Evolutionary conservation across 2,797 vertebrate genomes (phyloP), one percentile per base, ranked within the genome.

Genomic region (Microctenopoma steveboyesi): DNA sequence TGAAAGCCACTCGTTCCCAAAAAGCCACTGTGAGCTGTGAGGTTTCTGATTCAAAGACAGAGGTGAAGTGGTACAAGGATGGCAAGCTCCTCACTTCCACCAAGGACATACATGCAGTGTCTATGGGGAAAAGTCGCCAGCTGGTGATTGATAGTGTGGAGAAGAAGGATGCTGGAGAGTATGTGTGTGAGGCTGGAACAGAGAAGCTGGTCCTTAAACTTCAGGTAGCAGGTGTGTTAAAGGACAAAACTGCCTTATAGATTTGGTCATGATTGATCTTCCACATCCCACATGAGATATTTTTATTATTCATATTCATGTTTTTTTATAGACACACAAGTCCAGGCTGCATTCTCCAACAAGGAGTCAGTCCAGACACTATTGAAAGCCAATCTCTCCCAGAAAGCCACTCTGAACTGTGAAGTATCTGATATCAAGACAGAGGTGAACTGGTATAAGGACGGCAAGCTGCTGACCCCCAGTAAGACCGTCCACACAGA

Each of bases 1-100:
- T 96, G 2, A 94, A 89, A 46, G 74, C 80, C 1, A 18, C 51
- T 15, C 13, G 81, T 0, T 88, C 89, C 7, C 87, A 94, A 45
- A 94, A 89, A 3, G 82, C 91, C 49, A 83, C 64, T 0, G 71
- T 95, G 51, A 94, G 77, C 74, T 95, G 94, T 33, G 92, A 94
- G 42, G 90, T 96, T 22, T 72, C 90, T 37, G 90, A 95, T 30
- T 14, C 57, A 4, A 93, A 93, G 71, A 91, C 91, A 0, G 90
- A 95, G 25, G 95, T 95, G 57, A 95, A 94, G 37, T 96, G 95
- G 94, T 94, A 82, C 83, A 95, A 93, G 49, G 93, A 95, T 0
- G 91, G 94, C 6, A 94, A 94, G 57, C 87, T 89, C 58, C 64
- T 96, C 54, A 90, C 71, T 2, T 42, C 87, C n/a, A 91, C 90